Evolutionary conservation across 1,140 invertebrate species (phyloP), one percentile per base, ranked within the genome.

Genomic region (Ylistrum balloti): DNA sequence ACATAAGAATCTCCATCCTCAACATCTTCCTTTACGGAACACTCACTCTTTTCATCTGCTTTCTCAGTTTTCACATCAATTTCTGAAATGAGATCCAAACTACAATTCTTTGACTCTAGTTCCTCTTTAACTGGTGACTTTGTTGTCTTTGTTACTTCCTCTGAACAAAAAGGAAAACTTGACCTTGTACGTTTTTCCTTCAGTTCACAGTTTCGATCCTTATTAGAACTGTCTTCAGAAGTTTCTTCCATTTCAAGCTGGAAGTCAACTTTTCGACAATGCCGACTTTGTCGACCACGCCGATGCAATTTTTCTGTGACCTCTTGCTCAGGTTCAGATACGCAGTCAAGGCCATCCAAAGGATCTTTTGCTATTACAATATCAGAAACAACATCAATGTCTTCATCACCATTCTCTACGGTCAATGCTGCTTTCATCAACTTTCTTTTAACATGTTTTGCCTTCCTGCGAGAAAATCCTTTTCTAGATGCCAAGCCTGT

Each of bases 121-220:
- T 33, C 28, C 13, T 33, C 87, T 33, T 88, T 32, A 20, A 41
- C 32, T 0, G 48, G 22, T 17, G 56, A 28, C n/a, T 28, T 74
- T 74, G n/a, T 28, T 28, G 0, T 28, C 5, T 74, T n/a, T 3
- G 56, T 74, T n/a, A 28, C n/a, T n/a, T 74, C 56, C n/a, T 74
- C 56, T 9, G 56, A n/a, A 28, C n/a, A n/a, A n/a, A 11, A 22
- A 17, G n/a, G 56, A 28, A 74, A 74, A 35, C 91, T 91, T 32
- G 89, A 87, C 45, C 90, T 88, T 85, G 86, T 88, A 35, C 90
- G 86, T 28, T 35, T 74, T 48, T 74, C 89, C 85, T 56, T 86
- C 5, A 17, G n/a, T 74, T 74, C 56, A 74, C 56, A 9, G 1
- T 74, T n/a, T 74, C 0, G 56, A 74, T 11, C 56, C 22, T 74